phyloP scores from a whole-genome alignment of 2,888 invertebrate genomes.

The Plemyria rubiginata region DNA sequence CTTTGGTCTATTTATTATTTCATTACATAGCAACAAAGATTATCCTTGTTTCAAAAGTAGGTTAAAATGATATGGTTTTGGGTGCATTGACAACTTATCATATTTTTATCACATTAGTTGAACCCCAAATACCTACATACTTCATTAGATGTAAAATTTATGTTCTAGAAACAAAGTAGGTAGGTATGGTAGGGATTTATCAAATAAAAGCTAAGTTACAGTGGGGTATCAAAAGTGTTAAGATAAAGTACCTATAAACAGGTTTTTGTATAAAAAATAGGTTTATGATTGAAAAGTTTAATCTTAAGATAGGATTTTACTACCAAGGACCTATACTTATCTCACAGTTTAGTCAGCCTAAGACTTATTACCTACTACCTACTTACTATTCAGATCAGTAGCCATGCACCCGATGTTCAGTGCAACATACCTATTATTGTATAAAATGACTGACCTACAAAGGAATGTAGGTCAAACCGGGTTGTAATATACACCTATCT shows the following conservation, averaged over 20 bases:
- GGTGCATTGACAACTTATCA: slow-evolving; percentile 46
- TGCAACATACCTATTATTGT: slow-evolving; percentile 29
- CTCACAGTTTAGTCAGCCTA: no score
- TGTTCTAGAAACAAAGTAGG: background rate
- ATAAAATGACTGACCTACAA: slow-evolving; percentile 35
- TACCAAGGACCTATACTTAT: no score
- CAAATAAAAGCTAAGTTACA: background rate
- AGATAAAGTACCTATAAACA: no score
- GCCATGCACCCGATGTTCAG: slow-evolving; percentile 14
- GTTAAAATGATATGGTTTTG: slow-evolving; percentile 44
- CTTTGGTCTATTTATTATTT: no score
- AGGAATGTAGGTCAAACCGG: slow-evolving; percentile 33
- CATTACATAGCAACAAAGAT: slow-evolving; percentile 17
- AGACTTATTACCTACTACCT: no score
- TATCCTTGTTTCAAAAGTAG: slow-evolving; percentile 36
- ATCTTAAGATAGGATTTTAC: no score
- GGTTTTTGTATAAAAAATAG: no score
- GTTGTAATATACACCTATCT: slow-evolving; percentile 27
- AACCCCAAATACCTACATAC: slow-evolving; percentile 2
- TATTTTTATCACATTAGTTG: slow-evolving; percentile 36
- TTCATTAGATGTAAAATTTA: slow-evolving; percentile 1
- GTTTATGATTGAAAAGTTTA: no score
- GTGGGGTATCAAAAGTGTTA: background rate
- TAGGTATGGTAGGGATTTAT: background rate
- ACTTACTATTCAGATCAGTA: background rate